Percentiles rank a stretch among this genome's conserved stretches.
Evolutionary conservation across 1,140 invertebrate species (phyloP).

Genomic region (Bradysia coprophila): DNA sequence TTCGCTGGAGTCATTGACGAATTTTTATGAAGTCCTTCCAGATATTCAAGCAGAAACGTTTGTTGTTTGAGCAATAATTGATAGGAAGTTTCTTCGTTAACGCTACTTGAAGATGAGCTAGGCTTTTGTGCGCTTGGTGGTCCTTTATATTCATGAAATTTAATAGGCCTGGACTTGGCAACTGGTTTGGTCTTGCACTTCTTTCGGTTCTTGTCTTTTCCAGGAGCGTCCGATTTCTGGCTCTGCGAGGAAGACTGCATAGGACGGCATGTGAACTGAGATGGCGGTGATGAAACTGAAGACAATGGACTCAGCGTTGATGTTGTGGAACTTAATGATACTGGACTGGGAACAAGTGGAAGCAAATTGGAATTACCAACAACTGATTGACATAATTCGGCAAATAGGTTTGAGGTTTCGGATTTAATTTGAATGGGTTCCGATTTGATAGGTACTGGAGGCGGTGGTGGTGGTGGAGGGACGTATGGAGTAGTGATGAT

Average conservation of each 20-base stretch:
- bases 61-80: slow-evolving; percentile 86
- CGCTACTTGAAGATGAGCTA: slow-evolving; percentile 25
- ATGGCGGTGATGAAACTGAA: slow-evolving; percentile 29
- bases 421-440: slow-evolving; percentile 12
- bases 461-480: slow-evolving; percentile 21
- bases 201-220: slow-evolving; percentile 70
- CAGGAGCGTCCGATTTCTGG: slow-evolving; percentile 41
- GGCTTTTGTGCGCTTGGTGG: slow-evolving; percentile 72
- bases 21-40: slow-evolving; percentile 22
- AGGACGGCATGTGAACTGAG: slow-evolving; percentile 26
- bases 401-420: slow-evolving; percentile 28
- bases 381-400: slow-evolving; percentile 39
- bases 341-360: slow-evolving; percentile 37
- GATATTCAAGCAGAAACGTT: slow-evolving; percentile 38
- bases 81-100: slow-evolving; percentile 63
- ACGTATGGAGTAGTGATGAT: slow-evolving; percentile 6
- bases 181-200: slow-evolving; percentile 74
- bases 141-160: slow-evolving; percentile 97
- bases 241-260: slow-evolving; percentile 25
- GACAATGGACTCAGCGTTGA: slow-evolving; percentile 54
- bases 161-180: slow-evolving; percentile 78
- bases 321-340: slow-evolving; percentile 37
- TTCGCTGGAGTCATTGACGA: slow-evolving; percentile 30
- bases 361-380: slow-evolving; percentile 29
- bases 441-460: slow-evolving; percentile 16